Base-by-base conservation (phyloP, 2,113 vertebrate species). In the Sebastes schlegelii region DNA sequence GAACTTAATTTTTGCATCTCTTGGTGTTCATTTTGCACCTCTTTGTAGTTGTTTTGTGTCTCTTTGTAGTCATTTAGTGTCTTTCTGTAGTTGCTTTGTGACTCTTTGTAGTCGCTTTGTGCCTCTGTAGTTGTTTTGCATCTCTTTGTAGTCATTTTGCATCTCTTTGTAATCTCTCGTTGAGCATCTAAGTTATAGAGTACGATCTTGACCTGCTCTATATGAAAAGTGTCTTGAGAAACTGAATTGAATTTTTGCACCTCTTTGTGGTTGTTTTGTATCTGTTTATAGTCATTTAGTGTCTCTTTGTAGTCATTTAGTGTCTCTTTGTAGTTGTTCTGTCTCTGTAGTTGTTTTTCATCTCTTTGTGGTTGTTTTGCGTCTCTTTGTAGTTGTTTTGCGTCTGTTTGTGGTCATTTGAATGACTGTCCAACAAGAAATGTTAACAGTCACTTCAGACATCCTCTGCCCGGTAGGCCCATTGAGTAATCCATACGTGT, bases 401-500 rank as follows among this genome's bases (percentile, higher is more conserved):
- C 55, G 4, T 62, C 19, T 45, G 9, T 45, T 12, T 45, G 17
- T 5, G 11, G 17, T 34, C 6, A 12, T 74, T 66, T 55, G 2
- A 80, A 26, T 82, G 64, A 69, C 16, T 62, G 67, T 57, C 8
- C 12, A 63, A 34, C 11, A 51, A 69, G 1, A 78, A 73, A 49
- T 48, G 17, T 54, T 17, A 2, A 66, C 19, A 13, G 26, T 63
- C 21, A 51, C 19, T 51, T 61, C 64, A 61, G 60, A 55, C 48
- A 23, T 19, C 19, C 7, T 79, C 40, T 54, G 55, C 34, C 34
- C 3, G 26, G 34, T 34, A 34, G 34, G 34, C 3, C 34, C 34
- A 34, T 34, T 34, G 34, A 34, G 45, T 43, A 77, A 78, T 54
- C 23, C 40, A 46, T 48, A 6, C 8, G 64, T 46, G 49, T 57